A percentile compares a stretch with the other conserved stretches of the same genome.
Conservation (phyloP, 1,140 invertebrate genomes). For the Gonioctena quinquepunctata region DNA sequence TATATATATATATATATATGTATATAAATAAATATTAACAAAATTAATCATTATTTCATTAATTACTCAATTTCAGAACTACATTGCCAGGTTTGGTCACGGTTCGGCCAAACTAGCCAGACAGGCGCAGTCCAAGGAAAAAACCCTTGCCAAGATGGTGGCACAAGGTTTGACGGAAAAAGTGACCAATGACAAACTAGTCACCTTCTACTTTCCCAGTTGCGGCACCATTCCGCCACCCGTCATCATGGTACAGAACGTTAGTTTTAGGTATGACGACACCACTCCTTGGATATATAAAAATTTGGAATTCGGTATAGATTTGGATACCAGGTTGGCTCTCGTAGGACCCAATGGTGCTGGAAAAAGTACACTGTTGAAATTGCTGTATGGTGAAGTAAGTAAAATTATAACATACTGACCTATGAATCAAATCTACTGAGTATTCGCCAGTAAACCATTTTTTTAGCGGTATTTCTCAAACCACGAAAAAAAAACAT, state of each 20-base stretch:
- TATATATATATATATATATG: no score
- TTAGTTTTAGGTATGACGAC: conserved; percentile 93
- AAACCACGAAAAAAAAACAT: no score
- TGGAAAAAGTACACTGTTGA: conserved; percentile 96
- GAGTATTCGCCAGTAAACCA: no score
- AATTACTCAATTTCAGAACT: conserved; percentile 71
- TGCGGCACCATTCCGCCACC: conserved; percentile 97
- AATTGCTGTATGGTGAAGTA: conserved; percentile 92
- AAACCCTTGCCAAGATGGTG: conserved; percentile 99
- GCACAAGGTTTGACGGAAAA: conserved; percentile 92
- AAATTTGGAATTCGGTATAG: conserved; percentile 98
- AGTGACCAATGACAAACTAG: conserved; percentile 78
- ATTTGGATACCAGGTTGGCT: conserved; percentile 95
- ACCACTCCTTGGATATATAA: conserved; percentile 91
- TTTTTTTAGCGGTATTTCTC: no score
- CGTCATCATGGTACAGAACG: conserved; percentile 98
- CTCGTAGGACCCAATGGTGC: conserved; percentile 99
- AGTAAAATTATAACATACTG: no score
- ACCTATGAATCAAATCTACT: no score
- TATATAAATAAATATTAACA: no score
- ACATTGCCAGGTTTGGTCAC: conserved; percentile 98
- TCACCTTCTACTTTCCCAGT: conserved; percentile 95
- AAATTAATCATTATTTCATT: not conserved
- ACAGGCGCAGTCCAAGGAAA: conserved; percentile 99
- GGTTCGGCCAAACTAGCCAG: conserved; percentile 97